Conservation (phyloP, 1,140 invertebrate species). For the Plodia interpunctella region DNA sequence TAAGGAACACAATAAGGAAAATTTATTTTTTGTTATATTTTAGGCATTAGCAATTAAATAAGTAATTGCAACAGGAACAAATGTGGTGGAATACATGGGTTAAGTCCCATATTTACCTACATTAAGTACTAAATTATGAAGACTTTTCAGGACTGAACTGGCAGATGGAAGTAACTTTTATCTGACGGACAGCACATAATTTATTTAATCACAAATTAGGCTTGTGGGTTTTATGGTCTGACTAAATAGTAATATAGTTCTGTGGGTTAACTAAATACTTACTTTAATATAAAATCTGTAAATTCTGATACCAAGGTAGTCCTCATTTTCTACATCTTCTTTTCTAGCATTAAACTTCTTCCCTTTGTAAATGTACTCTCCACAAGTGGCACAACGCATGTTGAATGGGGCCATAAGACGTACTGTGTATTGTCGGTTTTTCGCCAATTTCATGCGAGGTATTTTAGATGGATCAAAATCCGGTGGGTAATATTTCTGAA, state of each 20-base stretch:
- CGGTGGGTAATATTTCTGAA: constrained; percentile 99
- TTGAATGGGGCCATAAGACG: constrained; percentile 99
- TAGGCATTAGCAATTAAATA: no score
- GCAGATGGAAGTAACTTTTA: no score
- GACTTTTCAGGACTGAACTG: no score
- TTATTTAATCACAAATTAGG: no score
- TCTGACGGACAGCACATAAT: no score
- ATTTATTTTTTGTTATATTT: no score
- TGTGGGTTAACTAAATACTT: constrained; percentile 23
- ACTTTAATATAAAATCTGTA: constrained; percentile 96
- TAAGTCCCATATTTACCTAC: no score
- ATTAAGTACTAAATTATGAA: no score
- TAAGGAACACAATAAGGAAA: no score
- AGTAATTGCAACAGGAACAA: no score
- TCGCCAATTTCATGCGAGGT: constrained; percentile 95
- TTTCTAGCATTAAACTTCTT: constrained; percentile 99
- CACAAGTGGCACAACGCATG: constrained; percentile 98
- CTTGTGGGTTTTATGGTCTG: no score
- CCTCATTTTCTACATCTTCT: constrained; percentile 98
- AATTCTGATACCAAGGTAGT: constrained; percentile 98
- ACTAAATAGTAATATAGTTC: constrained; percentile 18
- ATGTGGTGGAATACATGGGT: no score
- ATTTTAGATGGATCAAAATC: constrained; percentile 99
- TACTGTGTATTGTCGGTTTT: constrained; percentile 96
- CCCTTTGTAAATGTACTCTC: constrained; percentile 99